Percentiles rank a stretch among this genome's conserved stretches.
Conservation (phyloP, 2,797 vertebrate species). For the Eremophila alpestris region DNA sequence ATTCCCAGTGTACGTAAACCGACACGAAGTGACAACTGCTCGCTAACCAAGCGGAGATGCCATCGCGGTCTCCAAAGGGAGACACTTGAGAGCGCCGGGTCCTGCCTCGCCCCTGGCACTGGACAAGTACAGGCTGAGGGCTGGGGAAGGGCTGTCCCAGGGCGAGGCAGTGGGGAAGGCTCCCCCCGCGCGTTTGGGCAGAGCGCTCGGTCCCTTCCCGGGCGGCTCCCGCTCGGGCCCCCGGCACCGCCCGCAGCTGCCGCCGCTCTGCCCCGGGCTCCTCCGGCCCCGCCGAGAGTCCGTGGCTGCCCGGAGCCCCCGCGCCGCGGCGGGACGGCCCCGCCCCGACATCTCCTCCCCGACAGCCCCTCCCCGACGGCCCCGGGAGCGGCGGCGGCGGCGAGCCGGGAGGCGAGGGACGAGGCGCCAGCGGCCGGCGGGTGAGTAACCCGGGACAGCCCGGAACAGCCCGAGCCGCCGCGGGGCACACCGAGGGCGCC, state of each 20-base stretch:
- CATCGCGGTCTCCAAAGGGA: not conserved
- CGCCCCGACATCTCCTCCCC: too few species aligned
- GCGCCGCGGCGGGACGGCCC: not conserved
- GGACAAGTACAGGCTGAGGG: fast-evolving
- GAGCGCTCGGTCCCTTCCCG: not conserved
- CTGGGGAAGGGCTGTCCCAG: fast-evolving
- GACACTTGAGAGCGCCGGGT: fast-evolving
- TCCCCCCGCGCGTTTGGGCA: fast-evolving
- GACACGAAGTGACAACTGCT: not conserved
- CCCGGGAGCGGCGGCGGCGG: not conserved
- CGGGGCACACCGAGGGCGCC: not conserved
- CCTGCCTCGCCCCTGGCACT: not conserved
- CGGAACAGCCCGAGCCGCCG: not conserved
- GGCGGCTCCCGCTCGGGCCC: not conserved
- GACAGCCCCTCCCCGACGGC: too few species aligned
- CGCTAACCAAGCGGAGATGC: not conserved
- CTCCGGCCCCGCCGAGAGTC: not conserved
- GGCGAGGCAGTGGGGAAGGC: fast-evolving
- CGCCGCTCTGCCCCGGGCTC: too few species aligned
- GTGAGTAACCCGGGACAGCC: not conserved
- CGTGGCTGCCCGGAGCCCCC: too few species aligned
- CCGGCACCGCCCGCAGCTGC: not conserved
- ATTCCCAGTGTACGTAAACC: fast-evolving
- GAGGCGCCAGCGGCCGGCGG: not conserved
- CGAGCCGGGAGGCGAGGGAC: not conserved